Conservation (phyloP, 2,113 vertebrate species). For the Lethenteron camtschaticum region DNA sequence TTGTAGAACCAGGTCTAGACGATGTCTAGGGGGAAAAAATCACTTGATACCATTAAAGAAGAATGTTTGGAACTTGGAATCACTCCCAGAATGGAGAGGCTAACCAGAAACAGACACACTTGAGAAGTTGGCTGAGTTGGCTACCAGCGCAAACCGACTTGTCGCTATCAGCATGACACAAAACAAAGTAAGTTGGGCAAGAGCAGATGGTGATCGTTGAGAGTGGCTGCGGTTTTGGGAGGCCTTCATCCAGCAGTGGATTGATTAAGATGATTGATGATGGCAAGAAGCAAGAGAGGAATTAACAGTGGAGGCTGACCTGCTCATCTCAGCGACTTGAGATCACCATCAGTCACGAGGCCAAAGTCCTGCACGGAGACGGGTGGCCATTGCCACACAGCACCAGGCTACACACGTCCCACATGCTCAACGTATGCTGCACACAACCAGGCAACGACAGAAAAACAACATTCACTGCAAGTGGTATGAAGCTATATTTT, state of each 20-base stretch:
- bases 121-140: too few relatives aligned
- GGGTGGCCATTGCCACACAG: constrained; percentile 49
- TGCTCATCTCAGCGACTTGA: constrained; percentile 31
- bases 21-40: too few relatives aligned
- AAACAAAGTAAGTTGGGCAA: constrained; percentile 16
- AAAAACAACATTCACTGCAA: too few relatives aligned
- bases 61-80: too few relatives aligned
- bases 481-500: too few relatives aligned
- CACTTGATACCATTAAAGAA: too few relatives aligned
- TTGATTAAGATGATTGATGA: background rate
- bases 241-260: background rate
- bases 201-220: constrained; percentile 54
- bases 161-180: too few relatives aligned
- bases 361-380: constrained; percentile 49
- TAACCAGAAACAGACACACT: too few relatives aligned
- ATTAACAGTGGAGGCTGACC: constrained; percentile 2
- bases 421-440: constrained; percentile 50
- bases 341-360: constrained; percentile 49
- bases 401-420: constrained; percentile 45
- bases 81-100: too few relatives aligned
- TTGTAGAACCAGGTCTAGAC: too few relatives aligned
- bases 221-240: constrained; percentile 10
- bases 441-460: background rate
- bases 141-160: too few relatives aligned
- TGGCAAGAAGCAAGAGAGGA: background rate